A percentile compares a stretch with the other conserved stretches of the same genome.
Evolutionary conservation across 2,797 vertebrate genomes (phyloP).

Genomic region (Enteromius mattozi): DNA sequence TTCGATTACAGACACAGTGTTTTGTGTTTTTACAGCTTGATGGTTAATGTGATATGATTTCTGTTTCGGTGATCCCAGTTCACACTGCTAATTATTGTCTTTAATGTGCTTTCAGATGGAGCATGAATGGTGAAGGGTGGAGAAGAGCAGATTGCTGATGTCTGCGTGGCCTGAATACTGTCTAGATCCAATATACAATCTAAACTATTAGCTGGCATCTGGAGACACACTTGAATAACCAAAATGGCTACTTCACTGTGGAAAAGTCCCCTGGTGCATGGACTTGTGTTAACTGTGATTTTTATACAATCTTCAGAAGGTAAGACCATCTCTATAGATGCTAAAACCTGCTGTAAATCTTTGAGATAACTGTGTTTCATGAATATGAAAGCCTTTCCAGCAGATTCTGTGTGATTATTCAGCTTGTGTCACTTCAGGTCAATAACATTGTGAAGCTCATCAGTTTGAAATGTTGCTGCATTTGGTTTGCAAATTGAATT

Average conservation of each 20-base stretch:
- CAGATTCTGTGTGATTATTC: background rate
- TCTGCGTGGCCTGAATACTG: conserved; percentile 58
- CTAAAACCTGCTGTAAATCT: too few relatives aligned
- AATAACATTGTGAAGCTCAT: background rate
- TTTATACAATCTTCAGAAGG: conserved; percentile 76
- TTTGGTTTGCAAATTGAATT: conserved; percentile 29
- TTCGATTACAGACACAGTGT: background rate
- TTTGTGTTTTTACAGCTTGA: background rate
- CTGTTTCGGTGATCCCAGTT: background rate
- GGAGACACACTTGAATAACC: conserved; percentile 65
- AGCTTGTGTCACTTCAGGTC: background rate
- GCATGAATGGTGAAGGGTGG: conserved; percentile 70
- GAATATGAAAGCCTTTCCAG: background rate
- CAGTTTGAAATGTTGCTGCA: background rate
- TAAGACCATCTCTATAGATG: conserved; percentile 60
- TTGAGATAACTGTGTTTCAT: background rate
- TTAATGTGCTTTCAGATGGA: conserved; percentile 70
- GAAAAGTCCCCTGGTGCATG: conserved; percentile 71
- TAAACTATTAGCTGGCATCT: conserved; percentile 60
- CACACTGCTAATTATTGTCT: background rate
- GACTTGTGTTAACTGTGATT: conserved; percentile 71
- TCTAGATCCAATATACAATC: conserved; percentile 43
- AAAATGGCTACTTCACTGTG: conserved; percentile 76
- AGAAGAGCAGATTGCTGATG: conserved; percentile 72
- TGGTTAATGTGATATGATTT: background rate